Conservation (phyloP, 2,797 vertebrate genomes). For the Hippopotamyrus pictus region DNA sequence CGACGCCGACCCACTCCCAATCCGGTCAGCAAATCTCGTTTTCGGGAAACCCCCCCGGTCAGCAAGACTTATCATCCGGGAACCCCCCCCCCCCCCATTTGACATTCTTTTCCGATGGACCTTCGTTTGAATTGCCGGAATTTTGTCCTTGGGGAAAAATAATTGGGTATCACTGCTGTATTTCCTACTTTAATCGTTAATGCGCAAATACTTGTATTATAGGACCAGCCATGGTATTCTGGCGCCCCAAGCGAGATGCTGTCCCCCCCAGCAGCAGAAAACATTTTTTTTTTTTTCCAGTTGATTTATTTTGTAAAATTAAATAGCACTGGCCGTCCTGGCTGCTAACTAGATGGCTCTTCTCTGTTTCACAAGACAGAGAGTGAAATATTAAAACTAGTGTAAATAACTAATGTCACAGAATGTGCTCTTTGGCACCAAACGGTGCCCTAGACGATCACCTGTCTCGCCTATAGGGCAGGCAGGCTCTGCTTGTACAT, state of each 20-base stretch:
- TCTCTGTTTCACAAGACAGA: not conserved
- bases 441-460: not conserved
- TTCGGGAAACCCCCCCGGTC: not conserved
- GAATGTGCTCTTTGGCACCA: not conserved
- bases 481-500: not conserved
- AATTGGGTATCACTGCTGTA: not conserved
- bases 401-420: not conserved
- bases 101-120: not conserved
- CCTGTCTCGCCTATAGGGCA: not conserved
- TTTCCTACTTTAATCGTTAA: not conserved
- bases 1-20: not conserved
- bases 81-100: not conserved
- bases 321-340: not conserved
- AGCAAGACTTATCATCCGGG: not conserved
- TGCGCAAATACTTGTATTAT: not conserved
- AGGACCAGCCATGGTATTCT: not conserved
- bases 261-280: not conserved
- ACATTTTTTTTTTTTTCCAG: not conserved
- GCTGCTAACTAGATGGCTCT: not conserved
- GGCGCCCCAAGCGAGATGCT: not conserved
- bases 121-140: not conserved
- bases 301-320: not conserved
- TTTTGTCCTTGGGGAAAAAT: not conserved
- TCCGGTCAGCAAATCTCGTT: not conserved
- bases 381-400: not conserved